phyloP scores from a whole-genome alignment of 2,888 invertebrate species.

The Drosophila neonasuta region DNA sequence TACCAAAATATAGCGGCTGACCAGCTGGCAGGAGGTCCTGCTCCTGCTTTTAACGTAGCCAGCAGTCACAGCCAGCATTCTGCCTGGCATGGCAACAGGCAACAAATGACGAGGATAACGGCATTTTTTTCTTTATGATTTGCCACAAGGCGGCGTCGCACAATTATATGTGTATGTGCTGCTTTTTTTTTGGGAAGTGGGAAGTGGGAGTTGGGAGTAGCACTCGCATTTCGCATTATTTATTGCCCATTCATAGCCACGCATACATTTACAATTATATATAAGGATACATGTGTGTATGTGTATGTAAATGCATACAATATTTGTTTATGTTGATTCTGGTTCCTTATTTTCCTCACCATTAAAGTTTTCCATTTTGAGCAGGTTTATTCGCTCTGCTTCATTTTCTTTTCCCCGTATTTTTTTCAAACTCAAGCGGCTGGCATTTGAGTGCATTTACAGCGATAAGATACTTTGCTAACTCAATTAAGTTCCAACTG shows the following conservation, averaged over 20 bases:
- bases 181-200: neutral
- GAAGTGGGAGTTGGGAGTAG: slow-evolving; percentile 1
- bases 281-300: slow-evolving; percentile 15
- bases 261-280: slow-evolving; percentile 9
- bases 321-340: slow-evolving; percentile 37
- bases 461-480: slow-evolving; percentile 70
- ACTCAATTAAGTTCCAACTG: slow-evolving; percentile 65
- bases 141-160: slow-evolving; percentile 29
- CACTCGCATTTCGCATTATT: slow-evolving; percentile 42
- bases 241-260: slow-evolving; percentile 35
- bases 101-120: slow-evolving; percentile 38
- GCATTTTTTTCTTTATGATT: slow-evolving; percentile 62
- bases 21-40: slow-evolving; percentile 35
- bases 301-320: slow-evolving; percentile 38
- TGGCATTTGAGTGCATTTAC: slow-evolving; percentile 62
- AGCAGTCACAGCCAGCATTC: neutral
- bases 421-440: neutral
- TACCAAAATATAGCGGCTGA: slow-evolving; percentile 55
- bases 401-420: neutral
- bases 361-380: slow-evolving; percentile 49
- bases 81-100: slow-evolving; percentile 56
- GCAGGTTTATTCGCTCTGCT: neutral
- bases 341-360: slow-evolving; percentile 30
- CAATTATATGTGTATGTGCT: slow-evolving; percentile 24
- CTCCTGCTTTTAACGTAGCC: slow-evolving; percentile 4